These are phyloP conservation scores for Triplophysa rosa DNA, from an alignment of 2,113 vertebrate species.

Conservation along the genomic window DNA sequence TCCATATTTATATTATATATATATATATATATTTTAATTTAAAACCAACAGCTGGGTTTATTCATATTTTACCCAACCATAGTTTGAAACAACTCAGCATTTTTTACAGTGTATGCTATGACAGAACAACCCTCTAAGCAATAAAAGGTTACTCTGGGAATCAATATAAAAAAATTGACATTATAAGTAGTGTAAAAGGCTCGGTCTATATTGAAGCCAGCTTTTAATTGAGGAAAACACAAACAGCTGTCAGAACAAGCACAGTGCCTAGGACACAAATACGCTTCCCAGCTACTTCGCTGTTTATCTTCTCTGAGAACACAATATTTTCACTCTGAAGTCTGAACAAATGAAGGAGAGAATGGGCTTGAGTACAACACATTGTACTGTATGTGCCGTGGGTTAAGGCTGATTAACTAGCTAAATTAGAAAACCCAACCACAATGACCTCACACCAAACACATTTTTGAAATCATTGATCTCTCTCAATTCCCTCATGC, in stretches of 20 bases:
- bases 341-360: conserved; percentile 1
- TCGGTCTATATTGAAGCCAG: conserved; percentile 21
- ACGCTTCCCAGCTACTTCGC: conserved; percentile 67
- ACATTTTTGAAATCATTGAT: conserved; percentile 52
- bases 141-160: too few relatives aligned
- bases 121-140: too few relatives aligned
- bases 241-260: conserved; percentile 70
- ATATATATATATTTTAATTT: too few relatives aligned
- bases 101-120: too few relatives aligned
- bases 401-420: conserved; percentile 56
- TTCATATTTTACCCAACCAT: too few relatives aligned
- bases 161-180: neutral
- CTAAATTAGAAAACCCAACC: conserved; percentile 48
- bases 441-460: conserved; percentile 37
- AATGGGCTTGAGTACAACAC: conserved; percentile 9
- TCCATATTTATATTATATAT: too few relatives aligned
- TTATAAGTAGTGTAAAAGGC: neutral
- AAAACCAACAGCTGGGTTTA: too few relatives aligned
- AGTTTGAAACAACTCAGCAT: too few relatives aligned
- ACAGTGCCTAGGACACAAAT: conserved; percentile 67
- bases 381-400: conserved; percentile 41
- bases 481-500: conserved; percentile 37
- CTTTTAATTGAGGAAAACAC: conserved; percentile 55
- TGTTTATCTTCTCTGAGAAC: conserved; percentile 62
- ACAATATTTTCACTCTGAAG: conserved; percentile 40